These are phyloP conservation scores for Rhopalosiphum maidis DNA, from an alignment of 1,140 invertebrate species.

Conservation along the genomic window DNA sequence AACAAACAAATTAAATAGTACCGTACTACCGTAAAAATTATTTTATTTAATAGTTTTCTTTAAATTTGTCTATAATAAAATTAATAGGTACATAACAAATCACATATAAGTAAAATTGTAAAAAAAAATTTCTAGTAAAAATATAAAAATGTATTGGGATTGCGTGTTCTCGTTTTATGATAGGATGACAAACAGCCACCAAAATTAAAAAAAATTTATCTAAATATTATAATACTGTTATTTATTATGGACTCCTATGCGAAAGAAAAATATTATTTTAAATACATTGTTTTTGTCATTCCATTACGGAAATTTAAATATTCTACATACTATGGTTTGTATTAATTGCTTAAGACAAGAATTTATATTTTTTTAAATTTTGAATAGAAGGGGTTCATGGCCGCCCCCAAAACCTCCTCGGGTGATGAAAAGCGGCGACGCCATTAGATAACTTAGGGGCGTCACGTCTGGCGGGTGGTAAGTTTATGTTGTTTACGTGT, in stretches of 20 bases:
- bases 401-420: neutral
- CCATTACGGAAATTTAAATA: too few species aligned
- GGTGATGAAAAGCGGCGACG: neutral
- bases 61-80: neutral
- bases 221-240: neutral
- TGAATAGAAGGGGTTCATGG: neutral
- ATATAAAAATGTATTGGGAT: too few species aligned
- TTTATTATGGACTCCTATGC: too few species aligned
- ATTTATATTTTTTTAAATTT: neutral
- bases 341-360: neutral
- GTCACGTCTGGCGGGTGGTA: neutral
- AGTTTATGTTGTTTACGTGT: neutral
- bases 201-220: too few species aligned
- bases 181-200: neutral
- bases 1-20: neutral
- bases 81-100: neutral
- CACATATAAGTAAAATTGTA: too few species aligned
- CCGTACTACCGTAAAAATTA: neutral
- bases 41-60: neutral
- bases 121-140: too few species aligned
- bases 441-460: neutral
- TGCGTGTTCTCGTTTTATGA: neutral
- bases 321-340: neutral
- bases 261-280: too few species aligned
- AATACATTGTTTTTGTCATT: too few species aligned